Evolutionary conservation across 2,113 vertebrate species (phyloP).

Genomic region (Cheirogaleus medius): DNA sequence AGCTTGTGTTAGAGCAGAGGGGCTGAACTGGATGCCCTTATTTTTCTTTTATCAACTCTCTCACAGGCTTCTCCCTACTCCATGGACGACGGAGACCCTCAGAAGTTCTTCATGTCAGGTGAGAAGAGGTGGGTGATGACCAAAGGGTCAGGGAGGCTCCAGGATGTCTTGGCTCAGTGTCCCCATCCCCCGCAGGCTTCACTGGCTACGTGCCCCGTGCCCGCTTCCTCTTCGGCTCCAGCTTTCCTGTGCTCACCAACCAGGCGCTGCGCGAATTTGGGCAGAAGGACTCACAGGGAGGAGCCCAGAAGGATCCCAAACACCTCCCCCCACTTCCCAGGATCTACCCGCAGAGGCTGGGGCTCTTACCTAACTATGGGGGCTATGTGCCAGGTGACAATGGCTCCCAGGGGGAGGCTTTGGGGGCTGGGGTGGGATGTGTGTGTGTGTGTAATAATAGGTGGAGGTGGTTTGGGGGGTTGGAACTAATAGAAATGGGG

Average conservation of each 20-base stretch:
- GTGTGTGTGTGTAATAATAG: not conserved
- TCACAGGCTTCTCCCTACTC: conserved; percentile 80
- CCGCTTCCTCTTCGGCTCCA: conserved; percentile 82
- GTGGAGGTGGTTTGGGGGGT: not conserved
- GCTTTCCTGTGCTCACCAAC: conserved; percentile 83
- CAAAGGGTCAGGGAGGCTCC: not conserved
- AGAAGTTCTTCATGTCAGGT: conserved; percentile 90
- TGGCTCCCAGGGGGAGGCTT: not conserved
- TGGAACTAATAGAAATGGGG: not conserved
- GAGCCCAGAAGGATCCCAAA: not conserved
- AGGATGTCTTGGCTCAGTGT: not conserved
- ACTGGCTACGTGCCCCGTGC: conserved; percentile 83
- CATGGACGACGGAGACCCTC: conserved; percentile 85
- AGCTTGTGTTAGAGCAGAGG: not conserved
- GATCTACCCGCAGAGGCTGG: conserved; percentile 77
- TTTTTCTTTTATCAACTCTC: conserved; percentile 25
- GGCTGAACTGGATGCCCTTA: not conserved
- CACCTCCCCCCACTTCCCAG: conserved; percentile 49
- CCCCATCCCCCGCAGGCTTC: conserved; percentile 80
- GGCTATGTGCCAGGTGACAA: conserved; percentile 89
- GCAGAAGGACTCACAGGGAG: conserved; percentile 40
- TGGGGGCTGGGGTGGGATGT: not conserved
- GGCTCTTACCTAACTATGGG: conserved; percentile 85
- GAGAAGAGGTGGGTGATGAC: not conserved
- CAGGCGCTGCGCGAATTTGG: conserved; percentile 83